Percentiles rank a stretch among this genome's conserved stretches.
These are phyloP conservation scores for Aurelia aurita DNA, from an alignment of 30 jellyfish, hydroid and myxozoan species.

Conservation along the genomic window DNA sequence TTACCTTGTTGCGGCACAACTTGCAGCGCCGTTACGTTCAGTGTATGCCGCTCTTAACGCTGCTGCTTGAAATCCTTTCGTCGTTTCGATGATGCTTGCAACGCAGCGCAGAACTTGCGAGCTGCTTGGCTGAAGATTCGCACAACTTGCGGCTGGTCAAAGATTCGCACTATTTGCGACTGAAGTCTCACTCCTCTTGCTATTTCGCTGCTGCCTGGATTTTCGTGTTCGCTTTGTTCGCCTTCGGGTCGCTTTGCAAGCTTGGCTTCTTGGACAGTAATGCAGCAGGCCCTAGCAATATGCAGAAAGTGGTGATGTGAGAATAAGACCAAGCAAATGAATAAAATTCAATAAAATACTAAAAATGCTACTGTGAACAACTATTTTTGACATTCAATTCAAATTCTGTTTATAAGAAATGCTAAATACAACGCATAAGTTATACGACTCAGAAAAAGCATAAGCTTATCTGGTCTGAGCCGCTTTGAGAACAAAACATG, in stretches of 20 bases:
- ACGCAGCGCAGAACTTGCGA: no score
- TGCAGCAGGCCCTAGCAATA: slow-evolving; percentile 58
- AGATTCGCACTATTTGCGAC: not conserved
- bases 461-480: no score
- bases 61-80: no score
- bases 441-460: no score
- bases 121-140: no score
- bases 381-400: no score
- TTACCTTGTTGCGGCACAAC: slow-evolving; percentile 3
- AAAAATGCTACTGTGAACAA: not conserved
- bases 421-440: no score
- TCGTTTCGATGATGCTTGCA: no score
- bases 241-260: slow-evolving; percentile 26
- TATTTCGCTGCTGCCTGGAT: not conserved
- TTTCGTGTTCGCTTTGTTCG: not conserved
- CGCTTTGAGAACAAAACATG: no score
- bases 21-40: no score
- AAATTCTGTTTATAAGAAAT: no score
- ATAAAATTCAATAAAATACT: not conserved
- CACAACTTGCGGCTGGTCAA: not conserved
- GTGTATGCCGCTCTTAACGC: no score
- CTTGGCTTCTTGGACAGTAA: slow-evolving; percentile 10
- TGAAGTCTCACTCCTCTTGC: slow-evolving; percentile 7
- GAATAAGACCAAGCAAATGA: not conserved
- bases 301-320: slow-evolving; percentile 22